Evolutionary conservation across 2,797 vertebrate genomes (phyloP), one percentile per base, ranked within the genome.

Genomic region (Micrastur ruficollis): DNA sequence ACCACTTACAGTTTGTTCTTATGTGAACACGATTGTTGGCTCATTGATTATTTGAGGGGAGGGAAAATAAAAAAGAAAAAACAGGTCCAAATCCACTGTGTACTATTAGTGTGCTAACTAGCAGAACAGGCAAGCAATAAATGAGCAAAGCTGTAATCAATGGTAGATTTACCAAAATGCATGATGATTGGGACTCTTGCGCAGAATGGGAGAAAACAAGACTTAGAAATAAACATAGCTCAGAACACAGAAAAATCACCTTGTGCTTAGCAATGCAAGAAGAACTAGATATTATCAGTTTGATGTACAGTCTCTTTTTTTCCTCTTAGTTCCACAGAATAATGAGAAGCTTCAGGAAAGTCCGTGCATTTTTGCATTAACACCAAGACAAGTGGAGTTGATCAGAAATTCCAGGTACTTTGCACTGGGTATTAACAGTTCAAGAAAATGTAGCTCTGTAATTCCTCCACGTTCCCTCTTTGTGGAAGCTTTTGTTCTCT

Each of bases 281-380:
- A 22, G 65, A 65, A 34, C 47, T 58, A 18, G 13, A 17, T 50
- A 5, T 14, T 49, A 29, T 8, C 53, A 8, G 4, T 29, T 46
- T 90, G 74, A 87, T 89, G 71, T 29, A 62, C 61, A 6, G 22
- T 61, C n/a, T 56, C 36, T 29, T 63, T 49, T 27, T 70, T 62
- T 10, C 56, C 26, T 85, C 46, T 96, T 86, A 99, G 99, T 99
- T 95, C 98, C 99, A 84, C 99, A 99, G 98, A 99, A 99, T 94
- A 99, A 97, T 11, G 99, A 99, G 97, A 99, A 99, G 98, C 98
- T 99, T 74, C 99, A 99, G 97, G 99, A 99, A 96, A 99, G 99
- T 95, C 99, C 99, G 0, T 99, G 99, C 94, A 98, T 99, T 97
- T 99, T 99, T 95, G 99, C 99, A 8, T 97, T 99, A 97, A 99